A percentile compares a stretch with the other conserved stretches of the same genome.
These are phyloP conservation scores for Misgurnus anguillicaudatus DNA, from an alignment of 2,113 vertebrate genomes.

Conservation along the genomic window DNA sequence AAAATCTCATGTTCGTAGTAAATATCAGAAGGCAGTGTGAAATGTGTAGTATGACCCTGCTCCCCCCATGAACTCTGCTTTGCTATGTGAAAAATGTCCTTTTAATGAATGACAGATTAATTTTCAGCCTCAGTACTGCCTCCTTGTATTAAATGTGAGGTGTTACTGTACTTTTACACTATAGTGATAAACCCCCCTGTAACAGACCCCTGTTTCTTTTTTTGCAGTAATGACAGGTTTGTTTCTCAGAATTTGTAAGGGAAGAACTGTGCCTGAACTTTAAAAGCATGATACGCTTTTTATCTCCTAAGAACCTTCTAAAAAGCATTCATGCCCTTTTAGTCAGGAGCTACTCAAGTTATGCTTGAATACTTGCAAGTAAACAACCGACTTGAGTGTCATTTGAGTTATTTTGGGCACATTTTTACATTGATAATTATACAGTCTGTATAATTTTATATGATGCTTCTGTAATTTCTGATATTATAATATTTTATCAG, in stretches of 20 bases:
- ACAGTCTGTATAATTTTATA: not conserved
- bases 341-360: slow-evolving; percentile 58
- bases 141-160: slow-evolving; percentile 34
- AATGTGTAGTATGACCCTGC: slow-evolving; percentile 63
- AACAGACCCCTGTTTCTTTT: slow-evolving; percentile 8
- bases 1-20: slow-evolving; percentile 66
- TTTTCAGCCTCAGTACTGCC: slow-evolving; percentile 64
- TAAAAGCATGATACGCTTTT: slow-evolving; percentile 6
- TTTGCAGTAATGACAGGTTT: not conserved
- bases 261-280: slow-evolving; percentile 27
- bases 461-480: no score
- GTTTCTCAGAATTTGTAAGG: slow-evolving; percentile 12
- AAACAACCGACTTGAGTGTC: not conserved
- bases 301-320: slow-evolving; percentile 16
- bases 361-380: slow-evolving; percentile 10
- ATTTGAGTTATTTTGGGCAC: slow-evolving; percentile 8
- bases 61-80: slow-evolving; percentile 36
- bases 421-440: not conserved
- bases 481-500: no score
- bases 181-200: slow-evolving; percentile 4
- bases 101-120: slow-evolving; percentile 66
- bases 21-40: slow-evolving; percentile 74
- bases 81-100: slow-evolving; percentile 58
- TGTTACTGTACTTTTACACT: slow-evolving; percentile 4
- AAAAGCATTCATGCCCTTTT: slow-evolving; percentile 61